Evolutionary conservation across 2,113 vertebrate genomes (phyloP), one percentile per base, ranked within the genome.

Genomic region (Atrichornis clamosus): DNA sequence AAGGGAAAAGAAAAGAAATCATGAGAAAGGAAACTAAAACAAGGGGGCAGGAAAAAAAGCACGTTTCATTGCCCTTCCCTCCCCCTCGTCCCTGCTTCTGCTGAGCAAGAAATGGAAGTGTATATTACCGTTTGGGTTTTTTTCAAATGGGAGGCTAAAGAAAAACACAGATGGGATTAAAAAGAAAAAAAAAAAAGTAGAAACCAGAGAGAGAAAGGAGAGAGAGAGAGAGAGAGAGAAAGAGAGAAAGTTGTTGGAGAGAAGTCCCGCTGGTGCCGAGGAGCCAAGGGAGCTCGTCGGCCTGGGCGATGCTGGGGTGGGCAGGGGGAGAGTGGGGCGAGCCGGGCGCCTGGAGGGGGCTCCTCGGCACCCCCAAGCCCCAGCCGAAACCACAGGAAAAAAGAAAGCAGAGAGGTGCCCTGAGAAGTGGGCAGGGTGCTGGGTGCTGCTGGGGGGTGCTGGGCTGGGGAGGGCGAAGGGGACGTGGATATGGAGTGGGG

Each of bases 81-180:
- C 95, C 97, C 97, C 97, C 97, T 97, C 89, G 67, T 97, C 98
- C 98, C 97, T 96, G 96, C 96, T 96, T 97, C 94, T 87, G 92
- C 97, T 97, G 94, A 97, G 97, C 95, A 97, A 98, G 97, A 98
- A 98, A 98, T 98, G 95, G 96, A 97, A 96, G 96, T 97, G 97
- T 98, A 96, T 98, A 98, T 98, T 98, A 98, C 98, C 98, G 98
- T 96, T 95, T 95, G 95, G 95, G 92, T 87, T 96, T 96, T 94
- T 97, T 97, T 98, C 97, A 97, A 98, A 98, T 97, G 97, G 98
- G 97, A 98, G 97, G 98, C 98, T 98, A 98, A 98, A 98, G 97
- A 98, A 98, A 98, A 98, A 98, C 98, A 98, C 97, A 98, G 97
- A 97, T 87, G 97, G 97, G 97, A 97, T 98, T 98, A 98, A 98